phyloP scores from a whole-genome alignment of 2,888 invertebrate genomes.

The Serrognathus titanus region DNA sequence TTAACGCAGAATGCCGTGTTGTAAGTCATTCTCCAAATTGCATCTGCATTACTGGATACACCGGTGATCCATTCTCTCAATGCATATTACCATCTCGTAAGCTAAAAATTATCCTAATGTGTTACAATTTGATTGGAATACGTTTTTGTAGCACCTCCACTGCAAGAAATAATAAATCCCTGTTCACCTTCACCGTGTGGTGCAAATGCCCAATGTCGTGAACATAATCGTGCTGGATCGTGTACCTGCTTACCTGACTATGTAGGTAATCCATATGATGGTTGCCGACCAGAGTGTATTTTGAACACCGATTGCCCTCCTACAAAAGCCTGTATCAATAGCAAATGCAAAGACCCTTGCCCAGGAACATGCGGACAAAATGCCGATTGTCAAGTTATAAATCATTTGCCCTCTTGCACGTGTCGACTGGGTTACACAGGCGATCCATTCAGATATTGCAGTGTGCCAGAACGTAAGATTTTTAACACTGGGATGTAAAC shows the following conservation, averaged over 20 bases:
- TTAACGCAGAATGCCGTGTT: slow-evolving; percentile 70
- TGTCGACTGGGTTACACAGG: slow-evolving; percentile 60
- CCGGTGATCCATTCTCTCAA: slow-evolving; percentile 73
- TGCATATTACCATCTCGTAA: slow-evolving; percentile 50
- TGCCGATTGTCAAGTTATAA: slow-evolving; percentile 65
- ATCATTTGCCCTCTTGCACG: slow-evolving; percentile 63
- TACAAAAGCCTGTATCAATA: slow-evolving; percentile 64
- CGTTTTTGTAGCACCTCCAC: slow-evolving; percentile 37
- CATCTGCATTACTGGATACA: slow-evolving; percentile 62
- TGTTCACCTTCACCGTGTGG: slow-evolving; percentile 64
- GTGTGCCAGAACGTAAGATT: slow-evolving; percentile 54
- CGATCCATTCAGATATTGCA: slow-evolving; percentile 66
- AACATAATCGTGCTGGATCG: slow-evolving; percentile 58
- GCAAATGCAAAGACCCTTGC: slow-evolving; percentile 70
- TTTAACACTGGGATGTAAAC: not conserved
- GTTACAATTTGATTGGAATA: not conserved
- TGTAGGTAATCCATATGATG: slow-evolving; percentile 69
- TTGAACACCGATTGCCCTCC: slow-evolving; percentile 65
- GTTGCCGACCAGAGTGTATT: slow-evolving; percentile 68
- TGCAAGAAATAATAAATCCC: slow-evolving; percentile 53
- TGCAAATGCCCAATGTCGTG: slow-evolving; percentile 61
- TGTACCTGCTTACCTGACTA: slow-evolving; percentile 65
- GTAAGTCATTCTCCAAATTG: slow-evolving; percentile 73
- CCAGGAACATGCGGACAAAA: slow-evolving; percentile 68
- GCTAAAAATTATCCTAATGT: not conserved